Base-by-base conservation (phyloP, 2,113 vertebrate species). In the Mirza zaza region DNA sequence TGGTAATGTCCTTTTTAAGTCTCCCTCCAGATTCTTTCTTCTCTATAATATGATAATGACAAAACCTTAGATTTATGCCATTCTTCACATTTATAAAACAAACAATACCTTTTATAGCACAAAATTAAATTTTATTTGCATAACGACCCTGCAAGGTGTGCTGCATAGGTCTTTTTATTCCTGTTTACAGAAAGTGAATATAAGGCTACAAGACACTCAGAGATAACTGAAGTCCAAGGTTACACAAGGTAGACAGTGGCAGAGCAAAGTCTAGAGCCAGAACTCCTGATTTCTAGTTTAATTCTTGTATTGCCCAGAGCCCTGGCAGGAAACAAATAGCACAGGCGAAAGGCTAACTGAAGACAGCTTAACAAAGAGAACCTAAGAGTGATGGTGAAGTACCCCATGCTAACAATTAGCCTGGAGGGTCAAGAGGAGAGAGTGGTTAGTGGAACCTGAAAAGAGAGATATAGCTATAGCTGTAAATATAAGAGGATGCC, bases 61-160 rank as follows among this genome's bases (percentile, higher is more conserved):
- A 77, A 88, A 91, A 34, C 0, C 4, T 82, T 82, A 75, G 11
- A 52, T 55, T 82, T 81, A 65, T 70, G 20, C 63, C 11, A 52
- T 82, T 93, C 50, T 90, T 89, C 21, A 91, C 34, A 89, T 77
- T 90, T 92, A 81, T 50, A 75, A 90, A 70, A 80, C 3, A 92
- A 70, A 8, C 52, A 85, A 50, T 82, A 67, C 29, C 7, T 81
- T 52, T 92, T 96, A 23, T 13, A 71, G n/a, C 18, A 92, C 18
- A 90, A 93, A 88, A 84, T 57, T 94, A 85, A 48, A 75, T 93
- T 93, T 85, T 73, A 86, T 91, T 91, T 91, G 21, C 34, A 50
- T 79, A 68, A 48, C 6, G 86, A 75, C 55, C 8, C 45, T 83
- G 42, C 3, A 25, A 85, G 59, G 10, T 29, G 21, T 63, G 32